Percentiles rank a stretch among this genome's conserved stretches.
Evolutionary conservation across 2,113 vertebrate genomes (phyloP).

Genomic region (Microtus pennsylvanicus): DNA sequence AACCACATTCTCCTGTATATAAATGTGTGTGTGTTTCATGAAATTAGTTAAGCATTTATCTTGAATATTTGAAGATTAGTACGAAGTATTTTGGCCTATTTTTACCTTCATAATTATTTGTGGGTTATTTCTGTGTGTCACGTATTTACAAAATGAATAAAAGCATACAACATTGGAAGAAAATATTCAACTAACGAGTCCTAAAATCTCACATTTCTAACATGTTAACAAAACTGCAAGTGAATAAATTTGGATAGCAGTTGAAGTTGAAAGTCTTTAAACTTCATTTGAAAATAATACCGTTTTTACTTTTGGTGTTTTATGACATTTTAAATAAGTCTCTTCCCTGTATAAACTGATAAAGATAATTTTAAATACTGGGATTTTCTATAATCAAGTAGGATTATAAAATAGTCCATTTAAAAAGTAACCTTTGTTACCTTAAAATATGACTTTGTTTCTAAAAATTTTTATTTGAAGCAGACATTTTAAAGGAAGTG

Average conservation of each 20-base stretch:
- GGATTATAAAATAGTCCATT: background rate
- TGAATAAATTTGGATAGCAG: background rate
- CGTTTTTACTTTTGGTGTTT: background rate
- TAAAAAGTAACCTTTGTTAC: background rate
- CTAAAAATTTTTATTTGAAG: constrained; percentile 39
- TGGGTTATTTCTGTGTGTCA: background rate
- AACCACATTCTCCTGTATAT: background rate
- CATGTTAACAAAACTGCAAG: background rate
- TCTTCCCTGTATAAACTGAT: background rate
- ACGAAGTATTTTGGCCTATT: background rate
- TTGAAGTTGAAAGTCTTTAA: background rate
- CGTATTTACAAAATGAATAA: background rate
- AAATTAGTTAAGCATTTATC: background rate
- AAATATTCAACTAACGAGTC: background rate
- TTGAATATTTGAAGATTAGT: background rate
- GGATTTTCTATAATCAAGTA: background rate
- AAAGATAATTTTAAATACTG: background rate
- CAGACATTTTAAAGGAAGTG: background rate
- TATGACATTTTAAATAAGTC: background rate
- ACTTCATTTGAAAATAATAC: background rate
- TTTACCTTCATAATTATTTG: background rate
- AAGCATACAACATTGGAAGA: background rate
- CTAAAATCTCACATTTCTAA: background rate
- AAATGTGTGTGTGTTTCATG: background rate
- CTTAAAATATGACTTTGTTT: background rate